Base-by-base conservation (phyloP, 2,888 invertebrate species). In the Agrochola lota region DNA sequence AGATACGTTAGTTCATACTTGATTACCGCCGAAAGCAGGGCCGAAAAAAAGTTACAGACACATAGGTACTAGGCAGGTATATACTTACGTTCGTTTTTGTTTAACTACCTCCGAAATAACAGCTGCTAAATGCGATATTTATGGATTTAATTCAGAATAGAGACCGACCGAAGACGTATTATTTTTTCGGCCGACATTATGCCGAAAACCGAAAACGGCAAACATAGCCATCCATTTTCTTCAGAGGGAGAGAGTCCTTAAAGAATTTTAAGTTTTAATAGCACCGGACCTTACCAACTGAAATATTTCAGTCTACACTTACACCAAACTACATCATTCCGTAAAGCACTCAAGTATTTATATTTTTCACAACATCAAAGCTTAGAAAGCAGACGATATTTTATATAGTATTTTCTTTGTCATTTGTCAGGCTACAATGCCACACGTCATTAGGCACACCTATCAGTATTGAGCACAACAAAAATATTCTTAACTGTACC, bases 321-420 rank as follows among this genome's bases (percentile, higher is more conserved):
- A 26, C 74, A 67, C 26, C 17, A 64, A 64, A 49, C 23, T 30
- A 64, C 17, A 70, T n/a, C 64, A 68, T 12, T 20, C 12, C 4
- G 59, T 59, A 52, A 59, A 70, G 63, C 64, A 66, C 76, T 68
- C 49, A 80, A 83, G 79, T 74, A 84, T 85, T 78, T 55, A 60
- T 35, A 60, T 62, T 57, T 67, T 66, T 30, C 20, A 57, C 26
- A 80, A 88, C 79, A 85, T 88, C 87, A 88, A 88, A 87, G 84
- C 52, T 46, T 17, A 57, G 63, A 64, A 55, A 57, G 59, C 6
- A 68, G 60, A 77, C 46, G 69, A 57, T 30, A 66, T 77, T 69
- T 83, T 81, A 77, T 80, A 78, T 49, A 17, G n/a, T 57, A 78
- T 81, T 80, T 83, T 80, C 80, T 84, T 83, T 81, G 77, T 80